Evolutionary conservation across 2,888 invertebrate species (phyloP), one percentile per base, ranked within the genome.

Genomic region (Drosophila engyochracea): DNA sequence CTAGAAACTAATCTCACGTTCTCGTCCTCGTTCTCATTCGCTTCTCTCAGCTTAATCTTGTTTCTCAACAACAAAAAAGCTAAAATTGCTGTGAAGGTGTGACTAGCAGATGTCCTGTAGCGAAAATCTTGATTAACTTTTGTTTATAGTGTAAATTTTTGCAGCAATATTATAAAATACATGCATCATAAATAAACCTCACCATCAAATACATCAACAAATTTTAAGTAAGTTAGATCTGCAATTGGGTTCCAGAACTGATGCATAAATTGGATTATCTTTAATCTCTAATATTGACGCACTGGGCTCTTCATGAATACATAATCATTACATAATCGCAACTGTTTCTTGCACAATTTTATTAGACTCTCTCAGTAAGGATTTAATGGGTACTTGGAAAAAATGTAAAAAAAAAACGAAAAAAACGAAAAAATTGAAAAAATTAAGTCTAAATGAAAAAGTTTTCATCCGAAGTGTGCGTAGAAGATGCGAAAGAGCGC

Each of bases 1-100:
- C 81, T 72, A 68, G 74, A 66, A 87, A 78, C 78, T 74, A 82
- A 89, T 76, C 77, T 71, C 68, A 61, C 25, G 28, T 61, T 64
- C 59, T 60, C 25, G 33, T 61, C 58, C 52, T 60, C 58, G n/a
- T 61, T 49, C 30, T n/a, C 52, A 39, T 64, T 35, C 16, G 4
- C 47, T 22, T 60, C 37, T 30, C n/a, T 53, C 52, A 22, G 35
- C 35, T 35, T 30, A 5, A 4, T 28, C 25, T 25, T 25, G 9
- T 9, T 16, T 16, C 2, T 9, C 47, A 47, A n/a, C n/a, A n/a
- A 19, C n/a, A 60, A 28, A 47, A 9, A 10, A 41, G 1, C 14
- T 3, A 2, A 0, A n/a, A 47, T 16, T 16, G 12, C 7, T 12
- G 19, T n/a, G 19, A 12, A 25, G 12, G 7, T 28, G 5, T 30